Percentiles rank a stretch among this genome's conserved stretches.
These are phyloP conservation scores for Chymomyza amoena DNA, from an alignment of 2,888 invertebrate species.

Conservation along the genomic window DNA sequence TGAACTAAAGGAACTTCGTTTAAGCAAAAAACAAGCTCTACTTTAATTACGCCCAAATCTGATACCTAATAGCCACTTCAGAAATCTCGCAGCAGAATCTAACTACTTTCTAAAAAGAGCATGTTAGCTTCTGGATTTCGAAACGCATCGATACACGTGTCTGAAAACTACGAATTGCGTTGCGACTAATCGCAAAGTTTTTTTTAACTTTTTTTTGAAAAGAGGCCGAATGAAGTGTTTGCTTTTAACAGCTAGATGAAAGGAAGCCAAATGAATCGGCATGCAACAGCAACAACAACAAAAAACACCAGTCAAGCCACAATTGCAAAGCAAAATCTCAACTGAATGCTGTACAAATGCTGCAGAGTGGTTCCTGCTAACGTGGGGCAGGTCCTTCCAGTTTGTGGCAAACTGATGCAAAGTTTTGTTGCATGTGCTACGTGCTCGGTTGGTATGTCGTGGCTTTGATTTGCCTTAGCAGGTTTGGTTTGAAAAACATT, in stretches of 20 bases:
- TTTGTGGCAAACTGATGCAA: slow-evolving; percentile 30
- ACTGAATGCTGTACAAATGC: background rate
- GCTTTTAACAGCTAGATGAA: slow-evolving; percentile 27
- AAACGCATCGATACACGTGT: background rate
- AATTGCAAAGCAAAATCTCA: background rate
- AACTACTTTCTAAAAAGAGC: background rate
- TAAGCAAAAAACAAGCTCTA: too few relatives aligned
- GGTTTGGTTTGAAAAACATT: slow-evolving; percentile 30
- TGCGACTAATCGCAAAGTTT: slow-evolving; percentile 36
- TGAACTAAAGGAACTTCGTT: too few relatives aligned
- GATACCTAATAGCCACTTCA: too few relatives aligned
- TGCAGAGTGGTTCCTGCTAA: slow-evolving; percentile 22
- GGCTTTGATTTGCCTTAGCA: slow-evolving; percentile 35
- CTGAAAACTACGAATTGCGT: background rate
- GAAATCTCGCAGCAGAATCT: background rate
- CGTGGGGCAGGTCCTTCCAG: background rate
- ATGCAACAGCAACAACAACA: too few relatives aligned
- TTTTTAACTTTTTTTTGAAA: slow-evolving; percentile 4
- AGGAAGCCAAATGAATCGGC: slow-evolving; percentile 8
- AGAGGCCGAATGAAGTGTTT: slow-evolving; percentile 39
- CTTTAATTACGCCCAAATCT: too few relatives aligned
- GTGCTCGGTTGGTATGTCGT: slow-evolving; percentile 2
- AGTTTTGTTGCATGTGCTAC: slow-evolving; percentile 21
- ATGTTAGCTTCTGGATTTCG: too few relatives aligned
- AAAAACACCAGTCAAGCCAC: background rate